Percentiles rank a stretch among this genome's conserved stretches.
Evolutionary conservation across 1,140 invertebrate genomes (phyloP).

Genomic region (Apis cerana): DNA sequence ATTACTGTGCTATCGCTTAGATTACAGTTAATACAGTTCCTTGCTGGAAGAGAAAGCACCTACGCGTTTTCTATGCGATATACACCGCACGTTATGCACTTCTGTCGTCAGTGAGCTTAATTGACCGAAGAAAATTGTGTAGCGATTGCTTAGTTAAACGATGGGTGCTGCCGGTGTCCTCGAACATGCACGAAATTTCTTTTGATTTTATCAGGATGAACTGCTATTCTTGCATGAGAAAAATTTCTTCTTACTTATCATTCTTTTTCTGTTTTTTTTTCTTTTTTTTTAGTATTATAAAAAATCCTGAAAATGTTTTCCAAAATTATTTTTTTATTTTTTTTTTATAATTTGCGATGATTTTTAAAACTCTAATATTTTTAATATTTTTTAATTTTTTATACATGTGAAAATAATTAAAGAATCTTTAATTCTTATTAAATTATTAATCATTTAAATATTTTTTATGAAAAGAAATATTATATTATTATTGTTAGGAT

Average conservation of each 20-base stretch:
- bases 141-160: slow-evolving; percentile 49
- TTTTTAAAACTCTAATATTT: not conserved
- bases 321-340: not conserved
- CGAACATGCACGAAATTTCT: slow-evolving; percentile 1
- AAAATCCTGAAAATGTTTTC: not conserved
- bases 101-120: slow-evolving; percentile 59
- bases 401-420: not conserved
- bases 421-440: no score
- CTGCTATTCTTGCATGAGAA: no score
- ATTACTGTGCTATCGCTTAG: slow-evolving; percentile 10
- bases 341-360: not conserved
- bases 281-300: not conserved
- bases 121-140: slow-evolving; percentile 60
- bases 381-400: not conserved
- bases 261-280: not conserved
- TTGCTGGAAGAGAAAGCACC: slow-evolving; percentile 18
- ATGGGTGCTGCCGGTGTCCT: slow-evolving; percentile 14
- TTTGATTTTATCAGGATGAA: not conserved
- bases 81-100: slow-evolving; percentile 22
- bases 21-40: slow-evolving; percentile 4
- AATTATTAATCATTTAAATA: no score
- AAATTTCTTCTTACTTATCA: not conserved
- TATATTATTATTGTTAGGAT: no score
- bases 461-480: no score
- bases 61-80: slow-evolving; percentile 2